Conservation (phyloP, 1,140 invertebrate genomes). For the Plectus sambesii region DNA sequence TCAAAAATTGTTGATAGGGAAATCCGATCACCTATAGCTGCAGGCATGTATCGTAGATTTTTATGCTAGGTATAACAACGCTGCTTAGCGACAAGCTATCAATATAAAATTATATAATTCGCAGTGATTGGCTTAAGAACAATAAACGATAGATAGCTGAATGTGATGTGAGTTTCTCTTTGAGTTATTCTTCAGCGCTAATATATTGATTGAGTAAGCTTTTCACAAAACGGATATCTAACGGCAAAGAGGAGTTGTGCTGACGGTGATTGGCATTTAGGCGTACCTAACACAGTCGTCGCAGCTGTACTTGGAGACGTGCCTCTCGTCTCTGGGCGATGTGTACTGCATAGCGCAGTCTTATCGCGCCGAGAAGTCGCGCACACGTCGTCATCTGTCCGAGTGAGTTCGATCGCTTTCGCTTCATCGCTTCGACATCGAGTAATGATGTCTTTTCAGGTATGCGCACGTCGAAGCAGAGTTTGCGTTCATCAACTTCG, state of each 20-base stretch:
- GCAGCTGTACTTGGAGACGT: slow-evolving; percentile 96
- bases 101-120: too few species aligned
- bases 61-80: too few species aligned
- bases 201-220: slow-evolving; percentile 10
- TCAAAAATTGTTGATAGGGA: too few species aligned
- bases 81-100: too few species aligned
- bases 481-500: slow-evolving; percentile 84
- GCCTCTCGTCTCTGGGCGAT: slow-evolving; percentile 81
- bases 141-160: too few species aligned
- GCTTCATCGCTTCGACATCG: not conserved
- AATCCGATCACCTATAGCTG: too few species aligned
- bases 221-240: too few species aligned
- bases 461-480: slow-evolving; percentile 95
- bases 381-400: slow-evolving; percentile 87
- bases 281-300: slow-evolving; percentile 95
- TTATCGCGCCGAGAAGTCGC: slow-evolving; percentile 89
- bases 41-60: too few species aligned
- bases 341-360: slow-evolving; percentile 94
- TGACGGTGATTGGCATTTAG: too few species aligned
- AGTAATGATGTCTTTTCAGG: slow-evolving; percentile 47
- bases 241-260: too few species aligned
- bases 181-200: slow-evolving; percentile 34
- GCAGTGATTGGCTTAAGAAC: too few species aligned
- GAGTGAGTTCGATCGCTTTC: too few species aligned
- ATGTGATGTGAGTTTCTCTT: slow-evolving; percentile 28